Evolutionary conservation across 2,888 invertebrate species (phyloP), one percentile per base, ranked within the genome.

Genomic region (Eulithis testata): DNA sequence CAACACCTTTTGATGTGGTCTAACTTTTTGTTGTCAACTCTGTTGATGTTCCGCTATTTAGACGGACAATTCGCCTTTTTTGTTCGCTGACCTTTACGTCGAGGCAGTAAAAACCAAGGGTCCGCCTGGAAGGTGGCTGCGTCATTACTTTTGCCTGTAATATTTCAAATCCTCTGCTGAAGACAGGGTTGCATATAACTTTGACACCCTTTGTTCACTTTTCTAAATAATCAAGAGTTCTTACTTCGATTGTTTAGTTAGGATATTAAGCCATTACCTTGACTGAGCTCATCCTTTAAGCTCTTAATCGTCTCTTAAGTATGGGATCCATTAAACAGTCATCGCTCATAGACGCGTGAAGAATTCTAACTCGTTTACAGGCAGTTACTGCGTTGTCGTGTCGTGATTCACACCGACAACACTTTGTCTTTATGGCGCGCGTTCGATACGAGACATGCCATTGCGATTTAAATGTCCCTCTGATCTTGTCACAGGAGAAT

Each of bases 251-350:
- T 5, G n/a, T 11, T 14, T 21, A 14, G 11, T 43, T 57, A 8
- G 2, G 9, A 37, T 47, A 36, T 57, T 21, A 50, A 14, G 31
- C 27, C 27, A 56, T 55, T 31, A 14, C 14, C 43, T 52, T 37
- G 31, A 37, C 27, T 58, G 43, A 45, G 11, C 40, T 56, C 57
- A 53, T 56, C 40, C 55, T 65, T 45, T 43, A 55, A 55, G 54
- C 50, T 63, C 65, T 59, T 80, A 79, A 81, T 78, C 74, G 75
- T 78, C 70, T 71, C 71, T 71, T 81, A 79, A 80, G 76, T 76
- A 76, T 74, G 75, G 75, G 59, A 66, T 51, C 73, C 74, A 80
- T 79, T 80, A 81, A 74, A 68, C 75, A 77, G 74, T 78, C 77
- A 71, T 76, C 77, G 75, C 69, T 72, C 71, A 68, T 56, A 65